Percentiles rank a stretch among this genome's conserved stretches.
Evolutionary conservation across 1,140 invertebrate species (phyloP).

Genomic region (Tetramorium simillimum): DNA sequence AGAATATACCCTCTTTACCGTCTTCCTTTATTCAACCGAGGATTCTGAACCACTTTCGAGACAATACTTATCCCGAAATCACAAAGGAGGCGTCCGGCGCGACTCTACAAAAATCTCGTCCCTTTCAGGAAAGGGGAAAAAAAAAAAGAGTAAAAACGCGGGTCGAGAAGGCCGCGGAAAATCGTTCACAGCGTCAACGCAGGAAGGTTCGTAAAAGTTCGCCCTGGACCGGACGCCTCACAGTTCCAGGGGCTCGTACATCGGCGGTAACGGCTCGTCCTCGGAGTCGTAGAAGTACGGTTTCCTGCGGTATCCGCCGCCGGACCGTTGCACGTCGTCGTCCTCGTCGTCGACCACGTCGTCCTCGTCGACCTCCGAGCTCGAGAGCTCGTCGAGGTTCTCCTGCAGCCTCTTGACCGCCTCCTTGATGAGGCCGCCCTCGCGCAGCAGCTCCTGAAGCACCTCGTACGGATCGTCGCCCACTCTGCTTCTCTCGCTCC

Average conservation of each 20-base stretch:
- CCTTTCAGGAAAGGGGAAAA: no score
- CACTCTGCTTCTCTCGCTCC: constrained; percentile 75
- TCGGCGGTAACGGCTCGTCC: constrained; percentile 76
- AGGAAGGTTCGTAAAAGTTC: not conserved
- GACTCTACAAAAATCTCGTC: not conserved
- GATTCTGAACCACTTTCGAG: not conserved
- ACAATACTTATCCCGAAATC: not conserved
- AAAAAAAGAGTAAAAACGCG: not conserved
- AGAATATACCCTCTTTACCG: not conserved
- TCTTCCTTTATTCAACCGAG: not conserved
- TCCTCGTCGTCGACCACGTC: constrained; percentile 71
- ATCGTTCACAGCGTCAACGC: not conserved
- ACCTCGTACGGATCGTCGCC: constrained; percentile 89
- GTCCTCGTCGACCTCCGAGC: constrained; percentile 83
- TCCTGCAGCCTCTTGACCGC: constrained; percentile 89
- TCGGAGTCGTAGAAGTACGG: constrained; percentile 78
- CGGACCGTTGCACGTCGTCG: constrained; percentile 71
- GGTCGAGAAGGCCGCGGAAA: not conserved
- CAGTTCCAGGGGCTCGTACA: constrained; percentile 75
- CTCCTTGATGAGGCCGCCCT: constrained; percentile 90
- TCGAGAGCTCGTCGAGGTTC: constrained; percentile 82
- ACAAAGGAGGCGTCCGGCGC: not conserved
- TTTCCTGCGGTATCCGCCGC: constrained; percentile 72
- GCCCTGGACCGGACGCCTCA: constrained; percentile 52
- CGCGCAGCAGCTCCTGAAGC: constrained; percentile 87